Evolutionary conservation across 2,888 invertebrate genomes (phyloP).

Genomic region (Orthonychiurus folsomi): DNA sequence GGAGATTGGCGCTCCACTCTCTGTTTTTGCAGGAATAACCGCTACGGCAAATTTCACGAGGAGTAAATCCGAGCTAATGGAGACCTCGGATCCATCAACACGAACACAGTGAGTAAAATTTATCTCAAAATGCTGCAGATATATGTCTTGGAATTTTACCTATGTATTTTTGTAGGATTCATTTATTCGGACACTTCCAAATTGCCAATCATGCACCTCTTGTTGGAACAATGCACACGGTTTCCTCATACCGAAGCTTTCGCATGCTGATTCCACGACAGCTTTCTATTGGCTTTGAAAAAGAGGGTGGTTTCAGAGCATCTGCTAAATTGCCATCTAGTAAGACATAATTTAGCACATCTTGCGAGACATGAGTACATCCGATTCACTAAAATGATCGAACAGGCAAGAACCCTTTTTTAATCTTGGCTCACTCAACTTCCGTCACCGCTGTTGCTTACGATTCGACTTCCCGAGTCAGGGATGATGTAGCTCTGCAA

Average conservation of each 20-base stretch:
- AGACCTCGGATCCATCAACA: not conserved
- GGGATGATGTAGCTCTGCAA: constrained; percentile 19
- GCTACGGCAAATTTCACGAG: constrained; percentile 12
- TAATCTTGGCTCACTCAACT: constrained; percentile 28
- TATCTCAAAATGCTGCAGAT: not conserved
- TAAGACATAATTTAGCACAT: too few species aligned
- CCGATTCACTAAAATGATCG: too few species aligned
- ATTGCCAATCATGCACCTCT: constrained; percentile 35
- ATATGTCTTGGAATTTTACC: not conserved
- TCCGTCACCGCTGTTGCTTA: constrained; percentile 22
- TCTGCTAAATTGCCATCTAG: not conserved
- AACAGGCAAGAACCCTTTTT: constrained; percentile 25
- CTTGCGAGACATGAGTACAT: too few species aligned
- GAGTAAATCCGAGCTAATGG: constrained; percentile 7
- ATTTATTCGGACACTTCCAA: constrained; percentile 30
- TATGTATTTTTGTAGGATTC: constrained; percentile 19
- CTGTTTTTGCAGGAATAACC: constrained; percentile 26
- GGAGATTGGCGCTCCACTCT: constrained; percentile 38
- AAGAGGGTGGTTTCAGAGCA: not conserved
- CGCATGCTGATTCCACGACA: constrained; percentile 24
- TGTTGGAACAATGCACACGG: constrained; percentile 29
- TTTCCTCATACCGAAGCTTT: constrained; percentile 21
- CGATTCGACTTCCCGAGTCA: constrained; percentile 23
- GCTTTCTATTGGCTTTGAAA: not conserved
- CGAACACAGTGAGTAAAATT: constrained; percentile 13